phyloP scores from a whole-genome alignment of 2,888 invertebrate species.

The Platypus cylindrus region DNA sequence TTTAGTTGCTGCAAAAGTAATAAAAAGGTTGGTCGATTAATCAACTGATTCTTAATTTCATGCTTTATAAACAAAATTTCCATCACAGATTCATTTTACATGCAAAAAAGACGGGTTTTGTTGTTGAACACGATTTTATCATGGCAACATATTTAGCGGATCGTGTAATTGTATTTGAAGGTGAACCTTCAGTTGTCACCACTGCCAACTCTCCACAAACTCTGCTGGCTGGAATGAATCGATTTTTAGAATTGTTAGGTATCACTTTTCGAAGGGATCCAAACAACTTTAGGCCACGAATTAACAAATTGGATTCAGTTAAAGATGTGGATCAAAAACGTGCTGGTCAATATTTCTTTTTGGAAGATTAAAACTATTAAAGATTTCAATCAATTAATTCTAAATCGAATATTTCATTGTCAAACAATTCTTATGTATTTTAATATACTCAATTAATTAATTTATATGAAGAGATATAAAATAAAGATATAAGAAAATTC shows the following conservation, averaged over 20 bases:
- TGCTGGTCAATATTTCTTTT: slow-evolving; percentile 96
- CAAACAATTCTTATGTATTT: neutral
- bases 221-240: slow-evolving; percentile 94
- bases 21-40: slow-evolving; percentile 60
- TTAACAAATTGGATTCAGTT: slow-evolving; percentile 92
- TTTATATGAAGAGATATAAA: too few relatives aligned
- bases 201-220: slow-evolving; percentile 86
- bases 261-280: slow-evolving; percentile 98
- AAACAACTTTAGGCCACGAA: slow-evolving; percentile 95
- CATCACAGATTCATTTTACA: slow-evolving; percentile 79
- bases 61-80: neutral
- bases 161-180: slow-evolving; percentile 97
- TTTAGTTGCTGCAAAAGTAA: slow-evolving; percentile 98
- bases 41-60: neutral
- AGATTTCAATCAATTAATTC: too few relatives aligned
- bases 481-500: neutral
- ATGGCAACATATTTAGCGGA: slow-evolving; percentile 99
- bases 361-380: slow-evolving; percentile 73
- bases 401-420: neutral
- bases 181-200: slow-evolving; percentile 78
- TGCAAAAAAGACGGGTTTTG: slow-evolving; percentile 98
- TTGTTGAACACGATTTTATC: slow-evolving; percentile 99
- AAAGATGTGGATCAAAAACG: slow-evolving; percentile 97
- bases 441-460: too few relatives aligned
- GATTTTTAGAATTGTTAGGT: slow-evolving; percentile 85